Evolutionary conservation across 2,888 invertebrate genomes (phyloP).

Genomic region (Amphipyra berbera): DNA sequence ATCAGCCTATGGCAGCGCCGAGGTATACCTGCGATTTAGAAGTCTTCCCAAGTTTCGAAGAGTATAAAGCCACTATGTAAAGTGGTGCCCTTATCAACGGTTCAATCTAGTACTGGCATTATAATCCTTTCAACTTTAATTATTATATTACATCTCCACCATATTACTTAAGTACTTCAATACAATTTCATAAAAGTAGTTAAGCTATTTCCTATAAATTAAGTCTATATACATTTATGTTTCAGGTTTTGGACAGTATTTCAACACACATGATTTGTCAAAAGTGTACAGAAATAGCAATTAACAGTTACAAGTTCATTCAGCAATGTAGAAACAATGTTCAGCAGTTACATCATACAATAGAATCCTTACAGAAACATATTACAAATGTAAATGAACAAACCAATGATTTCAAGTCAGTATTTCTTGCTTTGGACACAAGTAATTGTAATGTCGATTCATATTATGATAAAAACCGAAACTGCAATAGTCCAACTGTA

Average conservation of each 20-base stretch:
- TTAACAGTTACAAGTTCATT: slow-evolving; percentile 63
- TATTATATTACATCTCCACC: no score
- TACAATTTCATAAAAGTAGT: no score
- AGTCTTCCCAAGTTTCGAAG: no score
- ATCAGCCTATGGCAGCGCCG: neutral
- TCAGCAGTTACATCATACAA: slow-evolving; percentile 21
- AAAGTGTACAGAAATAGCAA: slow-evolving; percentile 48
- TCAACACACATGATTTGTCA: slow-evolving; percentile 53
- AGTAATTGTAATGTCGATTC: slow-evolving; percentile 21
- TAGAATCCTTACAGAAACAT: slow-evolving; percentile 41
- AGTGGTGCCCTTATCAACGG: no score
- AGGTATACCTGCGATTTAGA: no score
- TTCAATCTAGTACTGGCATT: no score
- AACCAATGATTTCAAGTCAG: slow-evolving; percentile 24
- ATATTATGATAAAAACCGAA: slow-evolving; percentile 43
- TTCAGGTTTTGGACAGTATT: slow-evolving; percentile 54
- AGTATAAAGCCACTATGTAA: no score
- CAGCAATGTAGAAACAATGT: slow-evolving; percentile 56
- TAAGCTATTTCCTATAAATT: no score
- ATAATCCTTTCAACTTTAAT: no score
- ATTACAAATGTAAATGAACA: neutral
- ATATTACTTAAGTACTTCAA: no score
- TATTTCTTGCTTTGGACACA: slow-evolving; percentile 37
- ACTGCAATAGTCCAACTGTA: slow-evolving; percentile 6
- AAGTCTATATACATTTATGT: slow-evolving; percentile 18